These are phyloP conservation scores for Pristionchus maxplancki DNA, from an alignment of 2,888 invertebrate species.

Conservation along the genomic window DNA sequence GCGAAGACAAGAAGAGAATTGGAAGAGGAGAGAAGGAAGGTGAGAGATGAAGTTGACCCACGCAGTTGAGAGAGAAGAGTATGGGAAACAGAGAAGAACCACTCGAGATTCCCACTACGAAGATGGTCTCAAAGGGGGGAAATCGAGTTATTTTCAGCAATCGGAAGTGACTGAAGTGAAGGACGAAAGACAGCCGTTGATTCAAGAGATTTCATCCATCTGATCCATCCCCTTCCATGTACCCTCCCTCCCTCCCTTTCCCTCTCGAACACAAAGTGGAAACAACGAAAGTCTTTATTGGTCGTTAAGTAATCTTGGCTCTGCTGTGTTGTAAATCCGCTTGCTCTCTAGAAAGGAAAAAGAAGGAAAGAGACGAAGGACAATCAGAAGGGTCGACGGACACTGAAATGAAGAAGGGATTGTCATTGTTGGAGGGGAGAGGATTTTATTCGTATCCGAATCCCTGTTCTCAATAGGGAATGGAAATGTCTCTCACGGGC, in stretches of 20 bases:
- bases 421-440: not conserved
- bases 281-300: slow-evolving; percentile 46
- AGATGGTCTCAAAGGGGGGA: not conserved
- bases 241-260: not conserved
- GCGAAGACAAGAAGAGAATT: too few relatives aligned
- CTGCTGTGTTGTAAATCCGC: slow-evolving; percentile 27
- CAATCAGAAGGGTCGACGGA: not conserved
- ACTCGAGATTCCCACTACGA: not conserved
- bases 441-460: too few relatives aligned
- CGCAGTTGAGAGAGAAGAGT: not conserved
- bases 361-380: not conserved
- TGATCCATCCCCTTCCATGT: not conserved
- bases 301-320: not conserved
- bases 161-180: not conserved
- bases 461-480: not conserved
- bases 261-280: not conserved
- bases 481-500: slow-evolving; percentile 52
- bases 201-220: not conserved
- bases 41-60: not conserved
- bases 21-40: too few relatives aligned
- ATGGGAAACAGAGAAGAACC: not conserved
- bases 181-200: not conserved
- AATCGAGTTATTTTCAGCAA: not conserved
- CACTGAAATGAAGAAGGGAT: not conserved
- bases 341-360: not conserved